Percentiles rank a stretch among this genome's conserved stretches.
Evolutionary conservation across 2,113 vertebrate genomes (phyloP).

Genomic region (Pteruthius melanotis): DNA sequence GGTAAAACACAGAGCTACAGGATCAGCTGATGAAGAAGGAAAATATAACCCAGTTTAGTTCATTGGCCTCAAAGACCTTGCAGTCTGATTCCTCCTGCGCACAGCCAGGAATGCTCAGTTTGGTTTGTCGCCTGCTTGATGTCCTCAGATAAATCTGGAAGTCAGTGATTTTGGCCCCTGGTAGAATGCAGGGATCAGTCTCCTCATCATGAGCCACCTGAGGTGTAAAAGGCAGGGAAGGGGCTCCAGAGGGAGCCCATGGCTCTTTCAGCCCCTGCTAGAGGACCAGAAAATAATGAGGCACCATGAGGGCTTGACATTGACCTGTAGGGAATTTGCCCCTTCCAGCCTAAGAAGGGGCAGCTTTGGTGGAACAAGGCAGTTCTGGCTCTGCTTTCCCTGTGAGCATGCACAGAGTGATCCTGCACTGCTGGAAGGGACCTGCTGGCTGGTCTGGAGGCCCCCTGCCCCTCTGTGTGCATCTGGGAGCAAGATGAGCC

Average conservation of each 20-base stretch:
- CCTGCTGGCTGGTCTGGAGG: not conserved
- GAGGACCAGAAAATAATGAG: not conserved
- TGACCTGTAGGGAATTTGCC: not conserved
- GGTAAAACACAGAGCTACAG: not conserved
- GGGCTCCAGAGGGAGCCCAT: not conserved
- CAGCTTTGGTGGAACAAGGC: not conserved
- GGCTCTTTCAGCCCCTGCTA: not conserved
- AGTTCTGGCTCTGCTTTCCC: not conserved
- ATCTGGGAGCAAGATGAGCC: not conserved
- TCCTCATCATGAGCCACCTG: fast-evolving
- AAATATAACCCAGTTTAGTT: not conserved
- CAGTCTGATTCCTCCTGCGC: not conserved
- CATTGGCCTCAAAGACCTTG: not conserved
- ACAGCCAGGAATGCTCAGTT: not conserved
- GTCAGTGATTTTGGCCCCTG: not conserved
- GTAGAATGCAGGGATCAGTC: not conserved
- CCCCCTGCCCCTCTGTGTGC: not conserved
- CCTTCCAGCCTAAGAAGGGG: not conserved
- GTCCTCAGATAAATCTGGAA: not conserved
- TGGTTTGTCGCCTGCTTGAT: not conserved
- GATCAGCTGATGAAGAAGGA: not conserved
- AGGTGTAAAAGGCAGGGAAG: not conserved
- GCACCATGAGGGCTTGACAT: not conserved
- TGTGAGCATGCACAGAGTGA: fast-evolving
- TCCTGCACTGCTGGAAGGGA: not conserved